Conservation (phyloP, 30 jellyfish, hydroid and myxozoan species). For the Aurelia sp. region DNA sequence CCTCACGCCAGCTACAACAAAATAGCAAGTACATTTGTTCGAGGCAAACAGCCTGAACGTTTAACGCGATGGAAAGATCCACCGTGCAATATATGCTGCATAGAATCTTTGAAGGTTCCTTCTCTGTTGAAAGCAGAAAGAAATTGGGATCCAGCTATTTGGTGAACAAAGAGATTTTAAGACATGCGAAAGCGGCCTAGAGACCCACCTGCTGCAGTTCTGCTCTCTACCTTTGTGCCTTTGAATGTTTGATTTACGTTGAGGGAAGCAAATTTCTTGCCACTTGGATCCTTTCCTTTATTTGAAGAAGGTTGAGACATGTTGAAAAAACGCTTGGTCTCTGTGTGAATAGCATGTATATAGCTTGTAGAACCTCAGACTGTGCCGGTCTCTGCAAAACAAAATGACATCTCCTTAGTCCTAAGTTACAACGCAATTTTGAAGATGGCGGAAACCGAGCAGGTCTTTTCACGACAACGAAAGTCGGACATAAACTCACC, state of each 20-base stretch:
- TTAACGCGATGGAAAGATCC: too few relatives aligned
- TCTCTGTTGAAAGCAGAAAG: too few relatives aligned
- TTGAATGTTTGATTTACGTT: constrained; percentile 92
- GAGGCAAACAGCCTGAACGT: too few relatives aligned
- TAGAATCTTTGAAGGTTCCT: too few relatives aligned
- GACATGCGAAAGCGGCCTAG: constrained; percentile 5
- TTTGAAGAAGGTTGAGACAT: constrained; percentile 94
- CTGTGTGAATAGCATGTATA: constrained; percentile 94
- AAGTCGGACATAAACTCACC: constrained; percentile 39
- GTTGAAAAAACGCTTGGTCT: constrained; percentile 76
- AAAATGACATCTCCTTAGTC: constrained; percentile 35
- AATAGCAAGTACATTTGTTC: too few relatives aligned
- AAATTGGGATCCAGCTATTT: too few relatives aligned
- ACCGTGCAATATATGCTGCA: too few relatives aligned
- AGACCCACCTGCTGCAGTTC: constrained; percentile 95
- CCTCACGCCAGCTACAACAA: background rate
- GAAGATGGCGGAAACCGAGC: constrained; percentile 88
- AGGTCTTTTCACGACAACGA: constrained; percentile 21
- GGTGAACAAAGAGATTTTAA: too few relatives aligned
- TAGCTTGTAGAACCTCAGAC: constrained; percentile 81
- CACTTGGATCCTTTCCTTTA: constrained; percentile 94
- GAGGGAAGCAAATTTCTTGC: constrained; percentile 92
- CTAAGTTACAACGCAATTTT: constrained; percentile 49
- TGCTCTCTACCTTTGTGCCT: constrained; percentile 92
- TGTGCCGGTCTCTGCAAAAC: constrained; percentile 96